Percentiles rank a stretch among this genome's conserved stretches.
phyloP scores from a whole-genome alignment of 2,113 vertebrate species.

The Sphyrna mokarran region DNA sequence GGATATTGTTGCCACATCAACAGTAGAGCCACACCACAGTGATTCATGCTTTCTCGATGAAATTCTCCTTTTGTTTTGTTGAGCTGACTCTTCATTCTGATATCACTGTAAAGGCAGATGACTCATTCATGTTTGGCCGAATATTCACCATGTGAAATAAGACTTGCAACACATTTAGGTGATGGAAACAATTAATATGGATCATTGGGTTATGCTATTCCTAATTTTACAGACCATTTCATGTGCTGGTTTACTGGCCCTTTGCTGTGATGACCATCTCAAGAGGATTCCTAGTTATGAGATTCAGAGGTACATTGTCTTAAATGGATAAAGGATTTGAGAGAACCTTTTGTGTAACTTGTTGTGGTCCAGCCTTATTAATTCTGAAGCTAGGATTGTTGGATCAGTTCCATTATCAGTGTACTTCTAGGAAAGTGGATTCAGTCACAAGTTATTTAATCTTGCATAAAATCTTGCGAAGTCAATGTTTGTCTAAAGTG shows the following conservation, averaged over 20 bases:
- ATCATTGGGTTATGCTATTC: neutral
- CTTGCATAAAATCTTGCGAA: neutral
- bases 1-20: neutral
- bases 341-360: neutral
- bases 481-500: neutral
- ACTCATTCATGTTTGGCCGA: neutral
- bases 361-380: neutral
- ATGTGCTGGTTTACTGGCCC: neutral
- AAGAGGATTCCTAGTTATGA: neutral
- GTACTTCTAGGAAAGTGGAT: neutral
- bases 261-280: neutral
- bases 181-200: constrained; percentile 20
- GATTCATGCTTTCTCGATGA: neutral
- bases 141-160: neutral
- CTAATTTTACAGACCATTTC: neutral
- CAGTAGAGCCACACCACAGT: neutral
- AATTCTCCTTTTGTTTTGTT: neutral
- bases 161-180: neutral
- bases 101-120: neutral
- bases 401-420: neutral
- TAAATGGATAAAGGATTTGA: neutral
- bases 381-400: neutral
- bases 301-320: neutral
- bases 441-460: neutral
- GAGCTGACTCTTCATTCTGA: neutral